These are phyloP conservation scores for Rhineura floridana DNA, from an alignment of 2,113 vertebrate genomes.

Conservation along the genomic window DNA sequence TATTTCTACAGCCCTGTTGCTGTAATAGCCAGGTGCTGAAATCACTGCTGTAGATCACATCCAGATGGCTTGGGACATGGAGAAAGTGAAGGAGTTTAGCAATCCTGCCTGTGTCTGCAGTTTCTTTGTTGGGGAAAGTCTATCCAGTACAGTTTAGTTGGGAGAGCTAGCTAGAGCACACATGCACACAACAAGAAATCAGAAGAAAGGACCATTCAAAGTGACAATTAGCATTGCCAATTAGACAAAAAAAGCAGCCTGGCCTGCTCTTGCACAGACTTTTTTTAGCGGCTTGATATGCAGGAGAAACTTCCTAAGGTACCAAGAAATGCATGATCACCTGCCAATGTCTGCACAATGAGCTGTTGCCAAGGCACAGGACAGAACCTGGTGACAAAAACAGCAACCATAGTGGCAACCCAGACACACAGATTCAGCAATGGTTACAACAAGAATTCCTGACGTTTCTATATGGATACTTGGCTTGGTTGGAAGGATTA, in stretches of 20 bases:
- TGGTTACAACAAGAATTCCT: neutral
- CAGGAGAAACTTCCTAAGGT: neutral
- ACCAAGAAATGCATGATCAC: neutral
- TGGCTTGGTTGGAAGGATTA: neutral
- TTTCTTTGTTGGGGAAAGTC: constrained; percentile 61
- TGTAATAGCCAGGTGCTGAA: constrained; percentile 37
- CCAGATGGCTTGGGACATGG: constrained; percentile 1
- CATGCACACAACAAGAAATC: constrained; percentile 7
- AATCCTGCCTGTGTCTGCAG: constrained; percentile 63
- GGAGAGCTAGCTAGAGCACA: neutral
- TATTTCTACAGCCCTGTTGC: constrained; percentile 28
- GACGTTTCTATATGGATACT: neutral
- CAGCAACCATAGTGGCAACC: neutral
- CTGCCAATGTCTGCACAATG: neutral
- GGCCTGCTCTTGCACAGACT: neutral
- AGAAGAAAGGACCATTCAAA: constrained; percentile 24
- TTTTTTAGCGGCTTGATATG: neutral
- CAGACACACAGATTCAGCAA: neutral
- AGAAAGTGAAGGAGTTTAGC: constrained; percentile 22
- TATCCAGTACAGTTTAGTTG: constrained; percentile 65
- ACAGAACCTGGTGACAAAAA: neutral
- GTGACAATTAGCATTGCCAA: neutral
- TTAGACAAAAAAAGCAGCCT: neutral
- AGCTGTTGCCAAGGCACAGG: neutral
- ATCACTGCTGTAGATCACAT: constrained; percentile 28